Evolutionary conservation across 2,113 vertebrate species (phyloP).

Genomic region (Mobula birostris): DNA sequence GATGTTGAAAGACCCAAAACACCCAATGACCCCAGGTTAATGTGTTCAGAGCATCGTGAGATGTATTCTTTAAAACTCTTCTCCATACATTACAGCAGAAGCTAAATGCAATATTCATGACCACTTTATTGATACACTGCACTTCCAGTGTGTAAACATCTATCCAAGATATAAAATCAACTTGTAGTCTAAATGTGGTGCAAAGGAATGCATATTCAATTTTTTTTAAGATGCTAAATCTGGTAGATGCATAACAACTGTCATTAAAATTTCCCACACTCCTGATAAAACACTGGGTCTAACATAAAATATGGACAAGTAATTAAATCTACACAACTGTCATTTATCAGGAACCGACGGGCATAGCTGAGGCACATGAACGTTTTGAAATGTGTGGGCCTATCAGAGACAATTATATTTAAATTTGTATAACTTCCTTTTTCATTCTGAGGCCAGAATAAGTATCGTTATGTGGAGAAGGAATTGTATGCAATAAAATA

Average conservation of each 20-base stretch:
- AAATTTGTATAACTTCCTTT: neutral
- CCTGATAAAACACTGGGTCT: neutral
- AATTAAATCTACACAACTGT: neutral
- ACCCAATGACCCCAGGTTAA: too few relatives aligned
- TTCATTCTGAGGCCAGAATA: too few relatives aligned
- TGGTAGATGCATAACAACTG: neutral
- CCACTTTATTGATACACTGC: neutral
- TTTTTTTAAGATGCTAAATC: neutral
- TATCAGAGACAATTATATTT: neutral
- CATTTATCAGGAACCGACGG: neutral
- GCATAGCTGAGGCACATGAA: neutral
- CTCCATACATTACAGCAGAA: neutral
- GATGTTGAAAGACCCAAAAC: too few relatives aligned
- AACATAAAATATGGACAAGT: neutral
- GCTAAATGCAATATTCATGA: neutral
- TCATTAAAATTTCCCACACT: neutral
- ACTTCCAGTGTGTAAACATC: neutral
- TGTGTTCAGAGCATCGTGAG: too few relatives aligned
- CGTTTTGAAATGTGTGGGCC: neutral
- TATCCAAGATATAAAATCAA: neutral
- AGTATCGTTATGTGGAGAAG: too few relatives aligned
- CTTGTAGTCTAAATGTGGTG: neutral
- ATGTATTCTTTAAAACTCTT: neutral
- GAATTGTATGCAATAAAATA: too few relatives aligned
- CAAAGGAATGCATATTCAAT: neutral